Evolutionary conservation across 1,140 invertebrate genomes (phyloP).

Genomic region (Hyphantria cunea): DNA sequence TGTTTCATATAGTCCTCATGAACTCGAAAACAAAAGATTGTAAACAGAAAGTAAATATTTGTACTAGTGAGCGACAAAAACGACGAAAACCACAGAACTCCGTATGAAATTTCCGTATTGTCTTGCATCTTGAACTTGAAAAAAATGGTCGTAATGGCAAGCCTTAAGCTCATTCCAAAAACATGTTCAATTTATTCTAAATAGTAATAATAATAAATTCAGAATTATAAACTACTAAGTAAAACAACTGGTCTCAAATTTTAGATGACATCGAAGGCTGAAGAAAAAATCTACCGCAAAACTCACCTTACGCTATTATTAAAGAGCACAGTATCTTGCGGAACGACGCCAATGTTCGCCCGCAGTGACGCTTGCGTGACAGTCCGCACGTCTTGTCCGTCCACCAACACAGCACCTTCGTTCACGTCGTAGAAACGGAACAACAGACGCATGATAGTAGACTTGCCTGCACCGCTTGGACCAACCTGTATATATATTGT

Average conservation of each 20-base stretch:
- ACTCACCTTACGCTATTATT: constrained; percentile 92
- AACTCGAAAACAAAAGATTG: too few species aligned
- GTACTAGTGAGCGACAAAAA: too few species aligned
- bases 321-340: constrained; percentile 98
- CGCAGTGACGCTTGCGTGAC: constrained; percentile 91
- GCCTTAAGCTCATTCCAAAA: too few species aligned
- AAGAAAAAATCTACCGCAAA: neutral
- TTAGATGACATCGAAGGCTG: too few species aligned
- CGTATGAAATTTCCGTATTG: too few species aligned
- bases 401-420: constrained; percentile 92
- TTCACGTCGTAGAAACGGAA: constrained; percentile 98
- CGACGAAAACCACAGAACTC: too few species aligned
- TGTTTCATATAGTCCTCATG: too few species aligned
- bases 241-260: neutral
- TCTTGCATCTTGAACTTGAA: too few species aligned
- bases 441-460: constrained; percentile 94
- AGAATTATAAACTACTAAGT: neutral
- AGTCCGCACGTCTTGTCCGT: constrained; percentile 91
- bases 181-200: too few species aligned
- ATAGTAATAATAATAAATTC: too few species aligned
- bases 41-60: too few species aligned
- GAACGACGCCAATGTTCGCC: constrained; percentile 94
- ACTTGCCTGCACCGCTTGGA: constrained; percentile 95
- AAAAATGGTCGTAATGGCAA: too few species aligned
- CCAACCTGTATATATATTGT: constrained; percentile 87